Evolutionary conservation across 2,797 vertebrate species (phyloP), one percentile per base, ranked within the genome.

Genomic region (Glyptemys insculpta): DNA sequence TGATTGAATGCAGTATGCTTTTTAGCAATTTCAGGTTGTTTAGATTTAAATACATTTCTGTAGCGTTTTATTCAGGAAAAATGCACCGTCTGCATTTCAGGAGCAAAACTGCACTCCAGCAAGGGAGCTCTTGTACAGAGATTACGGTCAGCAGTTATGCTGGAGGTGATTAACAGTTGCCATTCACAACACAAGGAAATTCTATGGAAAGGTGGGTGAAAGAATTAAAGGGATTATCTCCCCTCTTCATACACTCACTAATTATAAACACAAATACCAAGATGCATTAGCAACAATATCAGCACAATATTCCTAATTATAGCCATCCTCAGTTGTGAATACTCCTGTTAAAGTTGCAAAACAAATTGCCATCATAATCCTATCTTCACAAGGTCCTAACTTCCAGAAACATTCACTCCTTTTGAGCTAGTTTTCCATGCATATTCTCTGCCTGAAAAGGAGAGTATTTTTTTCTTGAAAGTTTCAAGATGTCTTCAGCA

Each of bases 41-140:
- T 93, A 92, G 80, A 12, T 18, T 88, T 81, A 74, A 74, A 93
- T 29, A 88, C 14, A 89, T 79, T 76, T 88, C 59, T 15, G 44
- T 23, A 41, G 57, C 8, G 19, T 65, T 86, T 91, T 88, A 54
- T 59, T 18, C 41, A 50, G 31, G 6, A n/a, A 88, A 88, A 93
- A 87, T 1, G 53, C 80, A 49, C 12, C 72, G 1, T 1, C 34
- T 57, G 79, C 81, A 65, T 79, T 97, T 94, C 72, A 83, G 68
- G 5, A 95, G 50, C 44, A 89, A 81, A 95, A 91, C 59, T 92
- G 88, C 81, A 62, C 21, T 52, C 37, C 23, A 82, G 49, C 19
- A 89, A 89, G 91, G 23, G n/a, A n/a, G 18, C 82, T 91, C 41
- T 0, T 0, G n/a, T 76, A 37, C 0, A 1, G 91, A 81, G 4